These are phyloP conservation scores for Drosophila vallismaia DNA, from an alignment of 2,888 invertebrate species.

Conservation along the genomic window DNA sequence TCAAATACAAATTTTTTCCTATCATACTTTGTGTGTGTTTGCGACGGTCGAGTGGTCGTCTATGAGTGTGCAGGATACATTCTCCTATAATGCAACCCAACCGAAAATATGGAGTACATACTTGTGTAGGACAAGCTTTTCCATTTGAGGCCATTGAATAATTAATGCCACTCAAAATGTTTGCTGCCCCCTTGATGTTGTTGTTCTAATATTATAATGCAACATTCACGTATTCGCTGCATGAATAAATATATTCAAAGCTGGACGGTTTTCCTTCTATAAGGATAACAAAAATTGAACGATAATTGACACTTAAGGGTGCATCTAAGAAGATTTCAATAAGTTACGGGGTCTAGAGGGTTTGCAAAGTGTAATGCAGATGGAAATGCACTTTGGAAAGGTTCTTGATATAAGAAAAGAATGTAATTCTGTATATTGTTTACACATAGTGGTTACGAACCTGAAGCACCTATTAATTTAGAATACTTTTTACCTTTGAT, in stretches of 20 bases:
- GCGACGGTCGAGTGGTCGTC: conserved; percentile 8
- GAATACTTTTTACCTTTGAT: conserved; percentile 11
- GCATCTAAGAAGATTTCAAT: neutral
- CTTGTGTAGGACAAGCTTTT: conserved; percentile 75
- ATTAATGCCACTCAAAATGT: conserved; percentile 76
- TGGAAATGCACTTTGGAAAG: neutral
- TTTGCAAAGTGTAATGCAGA: neutral
- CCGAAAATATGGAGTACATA: conserved; percentile 75
- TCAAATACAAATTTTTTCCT: conserved; percentile 47
- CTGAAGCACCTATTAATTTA: conserved; percentile 12
- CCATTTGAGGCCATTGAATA: conserved; percentile 75
- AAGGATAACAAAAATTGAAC: neutral
- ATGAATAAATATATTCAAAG: neutral
- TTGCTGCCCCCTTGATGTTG: conserved; percentile 56
- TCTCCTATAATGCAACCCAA: conserved; percentile 62
- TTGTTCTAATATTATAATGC: conserved; percentile 45
- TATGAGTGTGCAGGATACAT: conserved; percentile 23
- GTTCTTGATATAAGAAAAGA: neutral
- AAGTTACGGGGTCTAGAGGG: neutral
- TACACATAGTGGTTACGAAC: neutral
- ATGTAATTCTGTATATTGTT: neutral
- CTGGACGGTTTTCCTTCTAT: neutral
- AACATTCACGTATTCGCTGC: conserved; percentile 5
- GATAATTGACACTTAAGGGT: neutral
- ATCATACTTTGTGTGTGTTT: neutral